Percentiles rank a stretch among this genome's conserved stretches.
Conservation (phyloP, 2,888 invertebrate species). For the Coelopa pilipes region DNA sequence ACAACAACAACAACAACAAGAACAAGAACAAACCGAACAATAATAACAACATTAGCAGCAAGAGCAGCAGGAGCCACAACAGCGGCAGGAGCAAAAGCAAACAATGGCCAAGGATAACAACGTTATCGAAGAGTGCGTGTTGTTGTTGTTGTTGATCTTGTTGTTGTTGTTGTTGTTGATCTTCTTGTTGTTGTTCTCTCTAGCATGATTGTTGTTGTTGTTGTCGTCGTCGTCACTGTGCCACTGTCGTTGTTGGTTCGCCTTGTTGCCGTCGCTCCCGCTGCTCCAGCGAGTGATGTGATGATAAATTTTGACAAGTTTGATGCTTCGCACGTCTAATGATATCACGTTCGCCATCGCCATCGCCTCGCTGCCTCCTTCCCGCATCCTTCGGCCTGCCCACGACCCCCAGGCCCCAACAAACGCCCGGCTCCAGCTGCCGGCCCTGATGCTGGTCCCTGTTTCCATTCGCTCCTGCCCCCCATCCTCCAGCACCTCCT, state of each 20-base stretch:
- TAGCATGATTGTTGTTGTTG: too few relatives aligned
- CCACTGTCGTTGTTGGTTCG: neutral
- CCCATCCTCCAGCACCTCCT: neutral
- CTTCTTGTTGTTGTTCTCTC: too few relatives aligned
- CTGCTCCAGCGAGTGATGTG: neutral
- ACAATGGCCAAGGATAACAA: neutral
- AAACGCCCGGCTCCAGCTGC: neutral
- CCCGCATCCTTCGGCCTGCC: neutral
- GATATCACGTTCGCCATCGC: slow-evolving; percentile 33
- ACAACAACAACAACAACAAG: neutral
- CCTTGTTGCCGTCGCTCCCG: neutral
- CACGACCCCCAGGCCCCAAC: neutral
- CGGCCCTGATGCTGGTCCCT: too few relatives aligned
- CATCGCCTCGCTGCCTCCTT: neutral
- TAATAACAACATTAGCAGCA: too few relatives aligned
- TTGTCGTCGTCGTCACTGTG: too few relatives aligned
- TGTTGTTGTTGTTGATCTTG: neutral
- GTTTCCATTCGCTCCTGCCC: neutral
- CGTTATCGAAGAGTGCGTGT: neutral
- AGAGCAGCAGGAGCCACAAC: too few relatives aligned
- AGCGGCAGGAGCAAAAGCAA: neutral
- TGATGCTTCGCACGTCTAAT: slow-evolving; percentile 33
- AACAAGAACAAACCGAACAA: too few relatives aligned
- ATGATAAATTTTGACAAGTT: slow-evolving; percentile 36
- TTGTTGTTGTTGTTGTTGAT: too few relatives aligned